Percentiles rank a stretch among this genome's conserved stretches.
Conservation (phyloP, 1,140 invertebrate species). For the Hypothenemus hampei region DNA sequence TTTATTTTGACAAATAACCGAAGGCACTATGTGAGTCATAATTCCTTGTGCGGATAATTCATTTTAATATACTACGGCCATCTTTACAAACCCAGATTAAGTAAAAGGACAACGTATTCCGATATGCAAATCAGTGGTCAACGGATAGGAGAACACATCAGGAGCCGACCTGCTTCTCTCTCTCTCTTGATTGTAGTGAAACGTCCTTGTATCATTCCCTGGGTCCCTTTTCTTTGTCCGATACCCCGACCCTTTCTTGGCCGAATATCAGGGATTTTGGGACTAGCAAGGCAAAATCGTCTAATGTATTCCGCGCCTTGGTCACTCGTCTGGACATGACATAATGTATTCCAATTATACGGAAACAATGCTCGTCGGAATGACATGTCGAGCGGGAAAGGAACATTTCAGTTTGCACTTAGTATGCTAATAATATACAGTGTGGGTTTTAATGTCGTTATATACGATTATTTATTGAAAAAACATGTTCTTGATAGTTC, state of each 20-base stretch:
- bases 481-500: no score
- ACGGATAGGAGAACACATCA: slow-evolving; percentile 14
- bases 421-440: slow-evolving; percentile 22
- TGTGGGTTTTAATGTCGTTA: no score
- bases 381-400: slow-evolving; percentile 24
- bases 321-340: slow-evolving; percentile 34
- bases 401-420: slow-evolving; percentile 20
- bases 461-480: no score
- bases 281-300: slow-evolving; percentile 30
- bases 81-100: slow-evolving; percentile 9
- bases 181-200: slow-evolving; percentile 7
- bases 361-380: slow-evolving; percentile 32
- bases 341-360: slow-evolving; percentile 36
- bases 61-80: slow-evolving; percentile 1
- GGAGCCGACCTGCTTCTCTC: no score
- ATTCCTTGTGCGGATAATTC: no score
- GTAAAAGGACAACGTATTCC: slow-evolving; percentile 11
- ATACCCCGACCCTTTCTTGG: slow-evolving; percentile 27
- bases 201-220: slow-evolving; percentile 24
- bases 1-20: no score
- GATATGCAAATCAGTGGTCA: slow-evolving; percentile 23
- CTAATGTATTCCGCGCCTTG: slow-evolving; percentile 36
- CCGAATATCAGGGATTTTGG: slow-evolving; percentile 16
- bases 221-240: slow-evolving; percentile 18
- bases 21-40: no score